phyloP scores from a whole-genome alignment of 1,140 invertebrate species.

The Drosophila sproati region DNA sequence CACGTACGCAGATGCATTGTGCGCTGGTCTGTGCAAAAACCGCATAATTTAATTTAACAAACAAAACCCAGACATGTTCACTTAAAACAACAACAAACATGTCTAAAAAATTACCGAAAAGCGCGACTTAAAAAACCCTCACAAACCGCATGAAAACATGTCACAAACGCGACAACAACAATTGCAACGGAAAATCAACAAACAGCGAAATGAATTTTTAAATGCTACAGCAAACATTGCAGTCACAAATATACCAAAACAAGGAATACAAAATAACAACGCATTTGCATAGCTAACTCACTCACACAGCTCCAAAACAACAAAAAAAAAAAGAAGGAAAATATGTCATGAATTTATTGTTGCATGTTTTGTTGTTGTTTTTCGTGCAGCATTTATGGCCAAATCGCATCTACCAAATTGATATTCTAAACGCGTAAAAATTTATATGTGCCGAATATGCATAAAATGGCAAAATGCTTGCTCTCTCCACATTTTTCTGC shows the following conservation, averaged over 20 bases:
- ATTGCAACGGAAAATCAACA: constrained; percentile 41
- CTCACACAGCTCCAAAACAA: no score
- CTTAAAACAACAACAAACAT: constrained; percentile 39
- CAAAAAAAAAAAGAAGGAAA: constrained; percentile 8
- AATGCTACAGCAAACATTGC: constrained; percentile 38
- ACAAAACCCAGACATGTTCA: constrained; percentile 78
- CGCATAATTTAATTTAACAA: constrained; percentile 80
- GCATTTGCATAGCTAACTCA: no score
- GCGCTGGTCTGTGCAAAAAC: constrained; percentile 46
- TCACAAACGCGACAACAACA: constrained; percentile 60
- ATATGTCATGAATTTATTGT: constrained; percentile 72
- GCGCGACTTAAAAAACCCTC: constrained; percentile 42
- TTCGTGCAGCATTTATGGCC: constrained; percentile 60
- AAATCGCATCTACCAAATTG: constrained; percentile 79
- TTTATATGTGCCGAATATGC: constrained; percentile 59
- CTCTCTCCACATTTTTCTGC: constrained; percentile 15
- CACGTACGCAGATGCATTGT: constrained; percentile 16
- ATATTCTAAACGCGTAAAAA: constrained; percentile 81
- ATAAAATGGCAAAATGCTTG: constrained; percentile 36
- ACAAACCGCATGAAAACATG: constrained; percentile 74
- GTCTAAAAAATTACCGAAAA: constrained; percentile 25
- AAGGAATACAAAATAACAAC: no score
- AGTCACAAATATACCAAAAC: neutral
- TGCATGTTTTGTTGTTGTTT: constrained; percentile 41
- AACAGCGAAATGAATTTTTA: constrained; percentile 45